Conservation (phyloP, 2,113 vertebrate species). For the Muscicapa adusta region DNA sequence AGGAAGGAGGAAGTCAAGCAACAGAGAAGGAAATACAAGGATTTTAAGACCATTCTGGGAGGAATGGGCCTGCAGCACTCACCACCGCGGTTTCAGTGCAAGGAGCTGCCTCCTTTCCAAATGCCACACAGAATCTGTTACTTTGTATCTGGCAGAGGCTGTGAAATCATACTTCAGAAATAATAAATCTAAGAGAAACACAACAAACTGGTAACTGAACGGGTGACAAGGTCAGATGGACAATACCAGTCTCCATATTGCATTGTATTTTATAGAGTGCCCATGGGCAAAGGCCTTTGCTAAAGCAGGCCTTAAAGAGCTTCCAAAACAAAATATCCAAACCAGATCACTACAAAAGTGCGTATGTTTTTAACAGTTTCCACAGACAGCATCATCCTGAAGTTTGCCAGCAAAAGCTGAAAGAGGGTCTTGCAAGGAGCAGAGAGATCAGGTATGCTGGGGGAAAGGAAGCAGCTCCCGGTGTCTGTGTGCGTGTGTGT, state of each 20-base stretch:
- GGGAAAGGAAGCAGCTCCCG: not conserved
- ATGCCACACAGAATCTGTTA: not conserved
- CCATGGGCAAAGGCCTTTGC: not conserved
- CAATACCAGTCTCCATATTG: not conserved
- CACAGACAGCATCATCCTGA: not conserved
- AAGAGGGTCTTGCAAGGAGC: not conserved
- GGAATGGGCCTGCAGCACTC: not conserved
- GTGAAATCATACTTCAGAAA: not conserved
- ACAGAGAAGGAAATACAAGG: not conserved
- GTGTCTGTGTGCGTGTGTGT: not conserved
- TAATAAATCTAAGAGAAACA: not conserved
- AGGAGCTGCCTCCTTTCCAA: not conserved
- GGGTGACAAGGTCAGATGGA: not conserved
- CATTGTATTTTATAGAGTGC: not conserved
- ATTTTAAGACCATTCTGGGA: not conserved
- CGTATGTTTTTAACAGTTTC: not conserved
- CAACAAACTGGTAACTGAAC: not conserved
- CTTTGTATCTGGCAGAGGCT: not conserved
- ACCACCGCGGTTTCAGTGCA: fast-evolving
- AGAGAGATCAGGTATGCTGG: too few species aligned
- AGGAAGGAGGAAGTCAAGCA: not conserved
- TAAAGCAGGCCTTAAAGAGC: not conserved
- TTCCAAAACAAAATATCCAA: not conserved
- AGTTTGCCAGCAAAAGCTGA: not conserved
- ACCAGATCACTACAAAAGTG: not conserved